A percentile compares a stretch with the other conserved stretches of the same genome.
These are phyloP conservation scores for Sylvia borin DNA, from an alignment of 2,797 vertebrate genomes.

Conservation along the genomic window DNA sequence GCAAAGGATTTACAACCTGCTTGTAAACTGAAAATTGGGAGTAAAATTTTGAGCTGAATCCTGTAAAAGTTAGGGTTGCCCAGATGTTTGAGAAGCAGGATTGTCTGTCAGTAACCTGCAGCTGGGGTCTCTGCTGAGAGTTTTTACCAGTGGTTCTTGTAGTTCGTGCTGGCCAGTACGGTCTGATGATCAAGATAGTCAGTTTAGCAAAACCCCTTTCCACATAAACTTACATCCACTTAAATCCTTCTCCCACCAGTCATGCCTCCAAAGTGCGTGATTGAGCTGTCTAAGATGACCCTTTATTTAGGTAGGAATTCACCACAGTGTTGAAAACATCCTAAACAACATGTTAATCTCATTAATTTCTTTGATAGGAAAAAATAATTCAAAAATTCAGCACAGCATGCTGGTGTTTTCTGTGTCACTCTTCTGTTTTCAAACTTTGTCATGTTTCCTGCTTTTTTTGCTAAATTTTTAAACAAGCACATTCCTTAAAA, in stretches of 20 bases:
- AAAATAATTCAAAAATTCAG: not conserved
- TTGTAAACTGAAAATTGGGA: not conserved
- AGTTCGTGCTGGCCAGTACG: not conserved
- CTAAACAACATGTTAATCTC: not conserved
- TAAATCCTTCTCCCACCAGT: not conserved
- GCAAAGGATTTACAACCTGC: not conserved
- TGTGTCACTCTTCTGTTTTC: not conserved
- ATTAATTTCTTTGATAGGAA: not conserved
- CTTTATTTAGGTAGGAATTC: not conserved
- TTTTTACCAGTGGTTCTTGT: not conserved
- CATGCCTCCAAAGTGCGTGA: not conserved
- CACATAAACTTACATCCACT: accelerated
- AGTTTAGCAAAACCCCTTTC: not conserved
- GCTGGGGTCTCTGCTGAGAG: not conserved
- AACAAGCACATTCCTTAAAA: not conserved
- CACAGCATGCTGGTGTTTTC: not conserved
- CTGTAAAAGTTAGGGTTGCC: not conserved
- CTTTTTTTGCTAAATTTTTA: not conserved
- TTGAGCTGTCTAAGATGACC: not conserved
- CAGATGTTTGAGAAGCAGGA: not conserved
- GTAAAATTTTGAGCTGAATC: not conserved
- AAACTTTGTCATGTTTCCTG: not conserved
- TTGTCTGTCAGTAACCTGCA: not conserved
- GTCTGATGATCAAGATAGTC: not conserved
- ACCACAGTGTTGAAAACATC: not conserved